phyloP scores from a whole-genome alignment of 2,797 vertebrate species.

The Megalops cyprinoides region DNA sequence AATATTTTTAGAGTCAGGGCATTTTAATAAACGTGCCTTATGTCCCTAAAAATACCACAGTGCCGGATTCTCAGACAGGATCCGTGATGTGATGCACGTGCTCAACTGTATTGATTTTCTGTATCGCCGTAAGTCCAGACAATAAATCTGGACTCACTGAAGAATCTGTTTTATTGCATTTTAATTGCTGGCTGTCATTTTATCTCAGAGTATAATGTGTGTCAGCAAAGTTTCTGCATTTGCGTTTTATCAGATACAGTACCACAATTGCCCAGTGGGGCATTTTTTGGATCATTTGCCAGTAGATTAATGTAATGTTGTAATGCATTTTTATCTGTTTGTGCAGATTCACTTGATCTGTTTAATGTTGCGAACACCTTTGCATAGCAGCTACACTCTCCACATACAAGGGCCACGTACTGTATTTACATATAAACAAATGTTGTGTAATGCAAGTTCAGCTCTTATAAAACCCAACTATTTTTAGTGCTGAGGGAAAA shows the following conservation, averaged over 20 bases:
- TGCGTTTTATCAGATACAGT: not conserved
- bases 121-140: not conserved
- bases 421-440: not conserved
- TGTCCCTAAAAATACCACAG: not conserved
- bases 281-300: not conserved
- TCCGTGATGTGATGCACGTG: not conserved
- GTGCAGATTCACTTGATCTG: no score
- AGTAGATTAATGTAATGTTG: not conserved
- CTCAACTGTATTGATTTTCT: not conserved
- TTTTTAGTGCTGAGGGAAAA: not conserved
- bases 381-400: no score
- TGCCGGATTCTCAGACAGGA: not conserved
- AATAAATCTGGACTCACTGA: not conserved
- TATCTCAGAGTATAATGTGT: not conserved
- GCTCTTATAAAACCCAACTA: not conserved
- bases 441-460: no score
- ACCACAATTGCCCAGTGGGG: not conserved
- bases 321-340: not conserved
- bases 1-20: slow-evolving; percentile 10
- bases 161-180: slow-evolving; percentile 3
- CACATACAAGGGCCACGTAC: not conserved
- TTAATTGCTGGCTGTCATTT: slow-evolving; percentile 2
- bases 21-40: not conserved
- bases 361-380: no score
- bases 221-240: not conserved